Conservation (phyloP, 2,888 invertebrate species). For the Pseudococcus longispinus region DNA sequence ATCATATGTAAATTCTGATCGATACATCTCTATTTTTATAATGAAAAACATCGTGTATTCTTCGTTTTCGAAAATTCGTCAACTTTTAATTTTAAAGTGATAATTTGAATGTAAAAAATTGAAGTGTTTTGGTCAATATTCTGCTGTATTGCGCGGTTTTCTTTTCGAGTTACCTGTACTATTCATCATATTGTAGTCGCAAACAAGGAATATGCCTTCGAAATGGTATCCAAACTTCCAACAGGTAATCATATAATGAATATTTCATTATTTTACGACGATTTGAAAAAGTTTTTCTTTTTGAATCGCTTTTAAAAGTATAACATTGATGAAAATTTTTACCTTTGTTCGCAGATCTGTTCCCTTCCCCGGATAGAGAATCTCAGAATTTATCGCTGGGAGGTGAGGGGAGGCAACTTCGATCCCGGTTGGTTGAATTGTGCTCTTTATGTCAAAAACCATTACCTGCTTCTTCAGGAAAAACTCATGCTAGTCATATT, state of each 20-base stretch:
- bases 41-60: background rate
- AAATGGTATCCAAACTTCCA: conserved; percentile 61
- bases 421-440: conserved; percentile 56
- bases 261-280: too few species aligned
- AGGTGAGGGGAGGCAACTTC: conserved; percentile 57
- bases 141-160: background rate
- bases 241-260: conserved; percentile 57
- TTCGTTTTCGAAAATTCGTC: background rate
- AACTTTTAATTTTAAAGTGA: background rate
- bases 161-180: conserved; percentile 17
- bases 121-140: background rate
- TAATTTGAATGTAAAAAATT: background rate
- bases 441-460: conserved; percentile 58
- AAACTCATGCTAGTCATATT: conserved; percentile 54
- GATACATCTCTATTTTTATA: background rate
- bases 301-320: too few species aligned
- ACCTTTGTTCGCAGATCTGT: conserved; percentile 56
- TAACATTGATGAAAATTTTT: too few species aligned
- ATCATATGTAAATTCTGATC: background rate
- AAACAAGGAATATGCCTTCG: conserved; percentile 61
- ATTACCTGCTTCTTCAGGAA: conserved; percentile 48
- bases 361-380: conserved; percentile 58
- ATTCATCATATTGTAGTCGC: conserved; percentile 18
- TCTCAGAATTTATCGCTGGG: conserved; percentile 53
- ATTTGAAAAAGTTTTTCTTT: too few species aligned